Evolutionary conservation across 2,797 vertebrate genomes (phyloP), one percentile per base, ranked within the genome.

Genomic region (Bufotes viridis): DNA sequence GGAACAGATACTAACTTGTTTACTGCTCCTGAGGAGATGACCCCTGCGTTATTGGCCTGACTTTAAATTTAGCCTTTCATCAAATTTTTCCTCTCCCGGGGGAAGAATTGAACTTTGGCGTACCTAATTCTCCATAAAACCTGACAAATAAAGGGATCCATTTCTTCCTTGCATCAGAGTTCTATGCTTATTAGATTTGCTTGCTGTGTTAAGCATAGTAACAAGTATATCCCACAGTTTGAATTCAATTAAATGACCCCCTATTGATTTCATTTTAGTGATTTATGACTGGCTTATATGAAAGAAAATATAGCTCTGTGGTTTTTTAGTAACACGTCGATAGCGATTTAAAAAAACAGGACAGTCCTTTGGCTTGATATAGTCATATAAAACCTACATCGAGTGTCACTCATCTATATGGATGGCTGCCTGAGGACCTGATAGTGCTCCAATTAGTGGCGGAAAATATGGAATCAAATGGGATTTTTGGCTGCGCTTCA

Each of bases 1-100:
- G 53, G 24, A 65, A 80, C 80, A 60, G 61, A 80, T 86, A 20
- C 24, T 80, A 65, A 80, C 80, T 70, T 79, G 85, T 80, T 57
- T 80, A 61, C 34, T 53, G 67, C 57, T 58, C 26, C 51, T 70
- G 24, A 57, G 78, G 65, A 87, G 79, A 51, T 81, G 67, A 87
- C 85, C 78, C 42, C 34, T 11, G 12, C 63, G 78, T 29, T 78
- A 74, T 29, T 81, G 78, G 20, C 55, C 34, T 49, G 78, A 81
- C 65, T 81, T 72, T 81, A 87, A 70, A 87, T 87, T 24, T 87
- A 53, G 65, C 80, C 57, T 81, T 69, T 87, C 55, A 51, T 81
- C 67, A 61, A 81, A 81, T 81, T 34, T 42, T 82, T 70, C 8
- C 63, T 86, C 78, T 80, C 58, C 2, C 4, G 70, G 60, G 69